Evolutionary conservation across 2,888 invertebrate genomes (phyloP).

Genomic region (Lordiphosa fenestrarum): DNA sequence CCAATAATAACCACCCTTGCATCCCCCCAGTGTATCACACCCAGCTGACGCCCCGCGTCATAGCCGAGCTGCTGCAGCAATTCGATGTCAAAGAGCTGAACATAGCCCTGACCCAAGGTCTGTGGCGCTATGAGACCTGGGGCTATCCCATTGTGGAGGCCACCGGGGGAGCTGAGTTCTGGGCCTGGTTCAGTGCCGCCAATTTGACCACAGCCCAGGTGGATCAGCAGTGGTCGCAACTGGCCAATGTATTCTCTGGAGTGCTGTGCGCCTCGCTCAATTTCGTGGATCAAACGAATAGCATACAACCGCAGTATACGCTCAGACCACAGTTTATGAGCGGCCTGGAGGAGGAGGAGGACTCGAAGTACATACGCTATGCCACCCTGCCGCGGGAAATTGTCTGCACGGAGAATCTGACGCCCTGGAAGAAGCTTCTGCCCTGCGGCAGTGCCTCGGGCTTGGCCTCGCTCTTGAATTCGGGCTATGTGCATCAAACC

Average conservation of each 20-base stretch:
- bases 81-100: constrained; percentile 95
- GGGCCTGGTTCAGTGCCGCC: constrained; percentile 91
- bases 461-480: constrained; percentile 92
- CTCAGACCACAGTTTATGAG: constrained; percentile 84
- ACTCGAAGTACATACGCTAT: constrained; percentile 87
- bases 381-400: constrained; percentile 97
- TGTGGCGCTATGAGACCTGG: constrained; percentile 97
- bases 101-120: constrained; percentile 94
- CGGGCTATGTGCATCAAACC: constrained; percentile 94
- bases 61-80: constrained; percentile 92
- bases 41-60: constrained; percentile 91
- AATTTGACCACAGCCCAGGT: constrained; percentile 77
- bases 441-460: constrained; percentile 97
- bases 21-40: constrained; percentile 87
- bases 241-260: constrained; percentile 95
- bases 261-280: constrained; percentile 97
- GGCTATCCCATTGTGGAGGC: constrained; percentile 95
- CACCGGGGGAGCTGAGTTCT: constrained; percentile 95
- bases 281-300: constrained; percentile 93
- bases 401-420: constrained; percentile 99
- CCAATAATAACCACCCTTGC: no score
- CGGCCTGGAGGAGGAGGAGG: constrained; percentile 34
- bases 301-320: constrained; percentile 90
- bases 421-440: constrained; percentile 98
- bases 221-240: constrained; percentile 91